Conservation (phyloP, 2,888 invertebrate species). For the Dicranocentrus wangi region DNA sequence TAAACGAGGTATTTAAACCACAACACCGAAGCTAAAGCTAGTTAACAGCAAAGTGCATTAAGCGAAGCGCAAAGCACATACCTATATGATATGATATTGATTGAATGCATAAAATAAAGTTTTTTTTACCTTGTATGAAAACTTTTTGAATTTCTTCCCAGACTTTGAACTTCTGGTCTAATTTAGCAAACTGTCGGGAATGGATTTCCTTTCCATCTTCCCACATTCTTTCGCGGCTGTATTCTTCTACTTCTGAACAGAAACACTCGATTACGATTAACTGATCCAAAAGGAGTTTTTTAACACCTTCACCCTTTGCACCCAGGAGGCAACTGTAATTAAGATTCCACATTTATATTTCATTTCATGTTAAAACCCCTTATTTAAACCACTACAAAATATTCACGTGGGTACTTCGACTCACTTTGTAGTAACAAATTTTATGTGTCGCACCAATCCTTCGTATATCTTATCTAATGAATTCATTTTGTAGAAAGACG, state of each 20-base stretch:
- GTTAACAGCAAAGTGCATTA: no score
- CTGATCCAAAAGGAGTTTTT: conserved; percentile 78
- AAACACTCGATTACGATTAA: conserved; percentile 70
- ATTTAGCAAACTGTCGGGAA: conserved; percentile 51
- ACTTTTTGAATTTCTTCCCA: conserved; percentile 70
- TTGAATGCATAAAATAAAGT: not conserved
- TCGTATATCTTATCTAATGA: conserved; percentile 84
- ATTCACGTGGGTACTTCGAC: conserved; percentile 64
- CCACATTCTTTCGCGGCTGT: conserved; percentile 18
- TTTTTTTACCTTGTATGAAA: conserved; percentile 65
- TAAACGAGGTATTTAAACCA: no score
- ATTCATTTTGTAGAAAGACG: conserved; percentile 80
- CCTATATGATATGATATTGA: no score
- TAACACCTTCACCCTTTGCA: conserved; percentile 81
- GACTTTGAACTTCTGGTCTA: conserved; percentile 64
- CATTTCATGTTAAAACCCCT: conserved; percentile 21
- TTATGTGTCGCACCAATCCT: conserved; percentile 84
- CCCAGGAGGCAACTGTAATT: conserved; percentile 82
- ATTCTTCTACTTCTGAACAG: conserved; percentile 63
- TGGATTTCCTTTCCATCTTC: conserved; percentile 60
- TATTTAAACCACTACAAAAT: no score
- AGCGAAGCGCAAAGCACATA: no score
- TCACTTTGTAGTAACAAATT: conserved; percentile 82
- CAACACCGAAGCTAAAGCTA: no score
- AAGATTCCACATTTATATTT: no score